These are phyloP conservation scores for Gryon sp. DNA, from an alignment of 1,140 invertebrate species.

Conservation along the genomic window DNA sequence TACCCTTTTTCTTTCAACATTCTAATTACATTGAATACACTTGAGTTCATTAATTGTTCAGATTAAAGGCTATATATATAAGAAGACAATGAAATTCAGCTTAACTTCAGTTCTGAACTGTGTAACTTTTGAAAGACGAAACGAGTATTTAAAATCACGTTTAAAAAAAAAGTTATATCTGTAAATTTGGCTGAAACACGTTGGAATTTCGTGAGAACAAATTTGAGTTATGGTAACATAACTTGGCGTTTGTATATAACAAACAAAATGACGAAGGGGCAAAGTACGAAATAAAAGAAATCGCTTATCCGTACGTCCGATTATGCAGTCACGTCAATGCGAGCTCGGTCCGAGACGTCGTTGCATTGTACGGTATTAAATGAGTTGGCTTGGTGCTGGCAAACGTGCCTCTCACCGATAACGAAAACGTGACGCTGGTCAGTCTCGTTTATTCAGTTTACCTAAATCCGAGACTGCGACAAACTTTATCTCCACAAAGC, in stretches of 20 bases:
- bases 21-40: too few relatives aligned
- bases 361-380: slow-evolving; percentile 33
- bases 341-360: slow-evolving; percentile 32
- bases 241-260: slow-evolving; percentile 6
- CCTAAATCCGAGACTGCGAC: slow-evolving; percentile 27
- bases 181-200: slow-evolving; percentile 14
- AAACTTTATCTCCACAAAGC: slow-evolving; percentile 30
- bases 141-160: neutral
- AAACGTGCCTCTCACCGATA: slow-evolving; percentile 40
- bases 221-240: slow-evolving; percentile 19
- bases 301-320: slow-evolving; percentile 44
- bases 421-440: slow-evolving; percentile 45
- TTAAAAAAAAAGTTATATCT: neutral
- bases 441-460: slow-evolving; percentile 47
- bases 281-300: slow-evolving; percentile 38
- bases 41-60: too few relatives aligned
- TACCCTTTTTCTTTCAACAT: too few relatives aligned
- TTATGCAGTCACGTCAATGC: slow-evolving; percentile 54
- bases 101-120: too few relatives aligned
- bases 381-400: slow-evolving; percentile 23
- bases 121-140: neutral
- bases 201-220: slow-evolving; percentile 30
- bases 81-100: too few relatives aligned
- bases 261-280: slow-evolving; percentile 7
- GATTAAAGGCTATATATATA: too few relatives aligned